Base-by-base conservation (phyloP, 2,797 vertebrate species). In the Salmo trutta region DNA sequence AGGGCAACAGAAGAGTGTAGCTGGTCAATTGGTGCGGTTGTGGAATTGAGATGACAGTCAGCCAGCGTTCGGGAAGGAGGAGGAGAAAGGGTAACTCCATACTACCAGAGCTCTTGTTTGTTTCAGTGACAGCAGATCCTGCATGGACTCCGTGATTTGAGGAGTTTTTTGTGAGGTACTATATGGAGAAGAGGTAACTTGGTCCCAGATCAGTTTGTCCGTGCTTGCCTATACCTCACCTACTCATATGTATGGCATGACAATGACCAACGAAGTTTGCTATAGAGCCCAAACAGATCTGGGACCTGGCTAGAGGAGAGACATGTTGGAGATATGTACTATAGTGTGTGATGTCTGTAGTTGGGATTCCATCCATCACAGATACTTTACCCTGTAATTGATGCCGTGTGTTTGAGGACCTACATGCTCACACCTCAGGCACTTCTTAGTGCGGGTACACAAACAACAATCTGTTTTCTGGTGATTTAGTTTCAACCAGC, bases 41-140 rank as follows among this genome's bases (percentile, higher is more conserved):
- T 64, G 27, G 47, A 7, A 3, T 65, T n/a, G 5, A 65, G 65
- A 93, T 93, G 93, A 47, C 82, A 12, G 75, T 51, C 7, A 71
- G 1, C 65, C 81, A 75, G 75, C 79, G 0, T 0, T 53, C 76
- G 0, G 76, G 80, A 75, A 85, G 85, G 77, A 89, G 80, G 83
- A 84, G 80, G 84, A 91, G 86, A 29, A 84, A 79, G 77, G 93
- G 93, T 94, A 86, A 90, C 86, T 2, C n/a, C 15, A 31, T 29
- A 33, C 1, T 6, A 1, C 14, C 3, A 70, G n/a, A 71, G 27
- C 10, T 31, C 29, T 53, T 17, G 24, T 8, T 1, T 7, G 8
- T 72, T 65, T 64, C 17, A 53, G 33, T 74, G 8, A 10, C n/a
- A 19, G 16, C 56, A n/a, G 16, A 65, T 54, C 51, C 7, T 33